phyloP scores from a whole-genome alignment of 2,888 invertebrate genomes.

The Molanna angustata region DNA sequence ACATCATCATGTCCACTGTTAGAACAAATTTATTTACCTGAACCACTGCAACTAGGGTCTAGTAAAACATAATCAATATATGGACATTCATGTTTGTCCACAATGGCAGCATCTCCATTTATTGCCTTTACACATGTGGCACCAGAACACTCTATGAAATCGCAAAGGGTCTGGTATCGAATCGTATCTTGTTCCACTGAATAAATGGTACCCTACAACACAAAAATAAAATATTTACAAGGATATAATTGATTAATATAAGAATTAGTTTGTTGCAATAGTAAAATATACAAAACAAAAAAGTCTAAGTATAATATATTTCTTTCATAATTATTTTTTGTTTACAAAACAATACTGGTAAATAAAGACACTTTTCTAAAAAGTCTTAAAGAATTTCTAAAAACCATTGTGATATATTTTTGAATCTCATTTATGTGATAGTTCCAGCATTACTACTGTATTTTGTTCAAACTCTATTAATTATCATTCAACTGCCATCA shows the following conservation, averaged over 20 bases:
- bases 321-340: no score
- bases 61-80: conserved; percentile 88
- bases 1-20: no score
- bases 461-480: no score
- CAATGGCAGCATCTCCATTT: conserved; percentile 69
- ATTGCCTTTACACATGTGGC: conserved; percentile 67
- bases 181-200: conserved; percentile 75
- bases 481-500: no score
- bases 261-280: background rate
- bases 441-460: no score
- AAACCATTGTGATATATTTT: no score
- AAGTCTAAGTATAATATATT: no score
- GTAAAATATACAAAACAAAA: background rate
- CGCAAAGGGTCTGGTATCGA: conserved; percentile 64
- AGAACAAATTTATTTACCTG: conserved; percentile 74
- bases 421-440: no score
- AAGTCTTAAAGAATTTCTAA: no score
- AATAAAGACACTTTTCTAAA: no score
- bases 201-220: conserved; percentile 65
- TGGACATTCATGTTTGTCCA: conserved; percentile 58
- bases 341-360: no score
- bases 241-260: background rate
- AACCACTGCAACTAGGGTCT: conserved; percentile 96
- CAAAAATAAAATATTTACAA: conserved; percentile 5
- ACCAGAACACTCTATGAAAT: conserved; percentile 61